These are phyloP conservation scores for Lumbricus terrestris DNA, from an alignment of 2,888 invertebrate species.

Conservation along the genomic window DNA sequence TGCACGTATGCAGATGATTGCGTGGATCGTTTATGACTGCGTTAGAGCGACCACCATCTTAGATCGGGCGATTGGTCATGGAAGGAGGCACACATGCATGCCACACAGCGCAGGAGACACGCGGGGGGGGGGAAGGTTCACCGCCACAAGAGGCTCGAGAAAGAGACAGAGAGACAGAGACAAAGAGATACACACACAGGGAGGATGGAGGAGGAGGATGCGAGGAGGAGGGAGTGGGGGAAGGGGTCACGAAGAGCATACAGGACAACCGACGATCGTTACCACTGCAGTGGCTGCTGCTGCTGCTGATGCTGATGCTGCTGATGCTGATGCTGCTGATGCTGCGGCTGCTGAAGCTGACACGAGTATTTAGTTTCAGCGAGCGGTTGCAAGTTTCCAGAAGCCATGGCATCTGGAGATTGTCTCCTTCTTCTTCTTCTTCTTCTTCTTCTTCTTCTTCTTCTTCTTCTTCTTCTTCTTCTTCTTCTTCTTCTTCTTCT, in stretches of 20 bases:
- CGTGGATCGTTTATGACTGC: neutral
- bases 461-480: neutral
- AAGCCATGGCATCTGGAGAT: constrained; percentile 6
- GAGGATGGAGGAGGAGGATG: neutral
- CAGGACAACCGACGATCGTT: neutral
- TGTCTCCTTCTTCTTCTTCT: neutral
- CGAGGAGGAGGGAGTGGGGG: no score
- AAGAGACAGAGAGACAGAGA: neutral
- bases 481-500: neutral
- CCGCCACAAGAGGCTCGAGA: neutral
- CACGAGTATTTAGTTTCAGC: constrained; percentile 18
- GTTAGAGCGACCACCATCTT: neutral
- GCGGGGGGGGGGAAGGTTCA: no score
- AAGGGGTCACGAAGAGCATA: neutral
- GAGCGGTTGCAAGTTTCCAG: constrained; percentile 7
- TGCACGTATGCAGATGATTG: neutral
- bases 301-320: no score
- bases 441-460: neutral
- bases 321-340: no score
- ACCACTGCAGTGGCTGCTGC: no score
- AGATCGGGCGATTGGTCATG: neutral
- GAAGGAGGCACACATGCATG: constrained; percentile 3
- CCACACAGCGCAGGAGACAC: neutral
- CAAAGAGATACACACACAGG: neutral
- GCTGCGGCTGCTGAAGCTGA: neutral